Conservation (phyloP, 2,113 vertebrate genomes). For the Thinocorus orbignyianus region DNA sequence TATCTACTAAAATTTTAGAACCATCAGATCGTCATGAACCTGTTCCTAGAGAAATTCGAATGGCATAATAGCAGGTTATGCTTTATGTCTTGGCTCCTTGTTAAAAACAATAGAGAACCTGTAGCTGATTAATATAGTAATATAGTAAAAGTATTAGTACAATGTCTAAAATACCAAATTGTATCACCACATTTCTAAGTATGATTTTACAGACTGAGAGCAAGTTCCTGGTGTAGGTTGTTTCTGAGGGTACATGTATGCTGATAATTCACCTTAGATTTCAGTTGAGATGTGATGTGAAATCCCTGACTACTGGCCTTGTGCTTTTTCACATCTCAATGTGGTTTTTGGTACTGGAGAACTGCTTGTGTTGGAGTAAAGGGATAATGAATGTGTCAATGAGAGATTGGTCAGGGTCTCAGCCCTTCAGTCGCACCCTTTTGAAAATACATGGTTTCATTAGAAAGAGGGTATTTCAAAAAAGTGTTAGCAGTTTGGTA, state of each 20-base stretch:
- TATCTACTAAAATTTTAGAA: background rate
- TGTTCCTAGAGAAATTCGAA: background rate
- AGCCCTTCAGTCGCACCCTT: background rate
- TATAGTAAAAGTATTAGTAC: background rate
- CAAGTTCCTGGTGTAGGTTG: background rate
- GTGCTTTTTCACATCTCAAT: background rate
- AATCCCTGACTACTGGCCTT: background rate
- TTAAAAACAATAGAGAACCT: background rate
- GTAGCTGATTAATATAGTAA: background rate
- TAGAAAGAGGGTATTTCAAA: background rate
- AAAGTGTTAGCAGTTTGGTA: background rate
- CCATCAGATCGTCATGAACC: background rate
- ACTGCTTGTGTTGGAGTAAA: background rate
- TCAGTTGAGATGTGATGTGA: background rate
- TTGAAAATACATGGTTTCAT: background rate
- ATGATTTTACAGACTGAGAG: background rate
- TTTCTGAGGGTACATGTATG: background rate
- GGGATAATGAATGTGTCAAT: background rate
- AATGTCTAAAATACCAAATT: background rate
- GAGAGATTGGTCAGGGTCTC: background rate
- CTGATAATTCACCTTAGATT: background rate
- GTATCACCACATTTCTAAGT: background rate
- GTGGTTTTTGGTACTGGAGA: background rate
- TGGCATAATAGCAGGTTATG: background rate
- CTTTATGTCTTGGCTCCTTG: background rate